Evolutionary conservation across 2,113 vertebrate genomes (phyloP), one percentile per base, ranked within the genome.

Genomic region (Laterallus jamaicensis): DNA sequence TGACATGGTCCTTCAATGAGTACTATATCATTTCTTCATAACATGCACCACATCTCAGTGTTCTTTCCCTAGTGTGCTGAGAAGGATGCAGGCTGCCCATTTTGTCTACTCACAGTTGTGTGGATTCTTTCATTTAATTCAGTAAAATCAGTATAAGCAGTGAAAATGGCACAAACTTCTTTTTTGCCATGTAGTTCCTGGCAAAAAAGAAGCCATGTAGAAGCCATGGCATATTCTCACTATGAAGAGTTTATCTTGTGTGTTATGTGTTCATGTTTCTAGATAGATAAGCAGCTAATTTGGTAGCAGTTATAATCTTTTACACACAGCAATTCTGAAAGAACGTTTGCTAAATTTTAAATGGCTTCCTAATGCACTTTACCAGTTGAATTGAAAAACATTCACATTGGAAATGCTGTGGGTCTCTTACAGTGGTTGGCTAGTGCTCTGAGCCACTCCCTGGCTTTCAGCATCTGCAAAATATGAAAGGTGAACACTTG

Each of bases 11-110:
- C 85, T 88, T 87, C 29, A 82, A 68, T 69, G 26, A 69, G 9
- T 21, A 44, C 32, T 66, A 0, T 63, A 7, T 86, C 31, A 67
- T 85, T 80, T 69, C 37, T 90, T 89, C 18, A 15, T 79, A 69
- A 56, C 25, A 5, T 6, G 1, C 5, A 20, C 84, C 39, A 10
- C 0, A 0, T 32, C 21, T 84, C 22, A 12, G 19, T 67, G 7
- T 71, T 82, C 12, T 66, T 64, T 55, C 9, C 15, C 3, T 59
- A 31, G 26, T 42, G 6, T 91, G 9, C 52, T 80, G n/a, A 70
- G 21, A 82, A 66, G 29, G 10, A 52, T 80, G 50, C 6, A 19
- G 25, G 9, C 59, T 80, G 25, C 29, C 15, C 21, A 5, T 86
- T 87, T 90, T 66, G 17, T 63, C 10, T 56, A 3, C 71, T 84